phyloP scores from a whole-genome alignment of 2,888 invertebrate species.

The Drosophila aldrichi region DNA sequence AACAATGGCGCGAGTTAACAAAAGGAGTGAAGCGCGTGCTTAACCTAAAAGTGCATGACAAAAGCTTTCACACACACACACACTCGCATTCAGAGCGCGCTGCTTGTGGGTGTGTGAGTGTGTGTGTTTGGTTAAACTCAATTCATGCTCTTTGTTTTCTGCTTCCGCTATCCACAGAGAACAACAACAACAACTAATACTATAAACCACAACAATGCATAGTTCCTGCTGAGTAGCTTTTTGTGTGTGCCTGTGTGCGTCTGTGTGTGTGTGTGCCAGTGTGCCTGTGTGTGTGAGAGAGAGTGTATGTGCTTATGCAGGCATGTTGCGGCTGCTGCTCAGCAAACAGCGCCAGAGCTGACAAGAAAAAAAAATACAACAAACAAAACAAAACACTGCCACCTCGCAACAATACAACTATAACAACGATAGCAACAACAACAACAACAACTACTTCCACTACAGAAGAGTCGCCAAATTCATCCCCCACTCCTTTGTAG shows the following conservation, averaged over 20 bases:
- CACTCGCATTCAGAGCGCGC: not conserved
- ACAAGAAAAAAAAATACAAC: slow-evolving; percentile 11
- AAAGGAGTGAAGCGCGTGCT: slow-evolving; percentile 75
- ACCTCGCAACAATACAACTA: slow-evolving; percentile 57
- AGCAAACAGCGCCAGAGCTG: slow-evolving; percentile 37
- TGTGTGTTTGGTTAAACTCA: slow-evolving; percentile 54
- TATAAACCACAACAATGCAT: slow-evolving; percentile 57
- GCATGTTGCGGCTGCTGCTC: slow-evolving; percentile 37
- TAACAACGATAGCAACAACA: slow-evolving; percentile 33
- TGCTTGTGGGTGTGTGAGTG: slow-evolving; percentile 17
- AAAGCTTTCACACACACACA: slow-evolving; percentile 43
- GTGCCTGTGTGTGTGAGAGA: not conserved
- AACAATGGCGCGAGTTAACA: slow-evolving; percentile 52
- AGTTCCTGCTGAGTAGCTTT: slow-evolving; percentile 76
- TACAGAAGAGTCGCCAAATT: slow-evolving; percentile 12
- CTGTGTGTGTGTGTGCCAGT: slow-evolving; percentile 5
- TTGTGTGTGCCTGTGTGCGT: slow-evolving; percentile 35
- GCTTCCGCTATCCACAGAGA: slow-evolving; percentile 59
- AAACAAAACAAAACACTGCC: slow-evolving; percentile 54
- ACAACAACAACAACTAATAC: slow-evolving; percentile 30
- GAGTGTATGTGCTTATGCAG: slow-evolving; percentile 24
- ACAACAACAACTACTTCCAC: slow-evolving; percentile 30
- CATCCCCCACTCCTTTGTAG: slow-evolving; percentile 25
- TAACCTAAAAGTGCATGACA: slow-evolving; percentile 74
- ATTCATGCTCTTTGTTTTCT: slow-evolving; percentile 66